Evolutionary conservation across 2,888 invertebrate species (phyloP).

Genomic region (Papilio elwesi): DNA sequence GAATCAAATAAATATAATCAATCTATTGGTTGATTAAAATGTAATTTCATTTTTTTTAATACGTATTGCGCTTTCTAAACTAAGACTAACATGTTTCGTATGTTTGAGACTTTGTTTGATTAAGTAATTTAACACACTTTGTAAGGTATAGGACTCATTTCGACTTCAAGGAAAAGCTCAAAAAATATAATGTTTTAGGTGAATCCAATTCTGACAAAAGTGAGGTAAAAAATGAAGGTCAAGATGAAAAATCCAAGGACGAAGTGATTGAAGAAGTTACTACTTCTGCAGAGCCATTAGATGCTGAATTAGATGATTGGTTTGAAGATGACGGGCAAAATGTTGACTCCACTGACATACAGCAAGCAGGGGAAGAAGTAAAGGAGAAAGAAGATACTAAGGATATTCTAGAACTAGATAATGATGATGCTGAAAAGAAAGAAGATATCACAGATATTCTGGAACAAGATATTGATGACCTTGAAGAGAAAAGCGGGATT

Average conservation of each 20-base stretch:
- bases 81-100: background rate
- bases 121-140: too few species aligned
- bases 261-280: background rate
- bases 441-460: too few species aligned
- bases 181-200: background rate
- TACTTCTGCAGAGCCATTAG: constrained; percentile 10
- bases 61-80: background rate
- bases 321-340: constrained; percentile 29
- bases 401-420: too few species aligned
- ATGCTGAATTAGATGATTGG: constrained; percentile 39
- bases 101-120: background rate
- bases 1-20: background rate
- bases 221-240: constrained; percentile 2
- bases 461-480: too few species aligned
- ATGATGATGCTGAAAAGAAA: too few species aligned
- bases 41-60: background rate
- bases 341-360: background rate
- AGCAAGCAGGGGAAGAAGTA: background rate
- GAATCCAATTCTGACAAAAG: constrained; percentile 1
- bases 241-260: background rate
- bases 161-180: background rate
- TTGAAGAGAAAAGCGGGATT: too few species aligned
- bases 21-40: background rate
- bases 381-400: background rate
- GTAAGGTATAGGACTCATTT: too few species aligned